Evolutionary conservation across 2,113 vertebrate genomes (phyloP).

Genomic region (Otolemur garnettii): DNA sequence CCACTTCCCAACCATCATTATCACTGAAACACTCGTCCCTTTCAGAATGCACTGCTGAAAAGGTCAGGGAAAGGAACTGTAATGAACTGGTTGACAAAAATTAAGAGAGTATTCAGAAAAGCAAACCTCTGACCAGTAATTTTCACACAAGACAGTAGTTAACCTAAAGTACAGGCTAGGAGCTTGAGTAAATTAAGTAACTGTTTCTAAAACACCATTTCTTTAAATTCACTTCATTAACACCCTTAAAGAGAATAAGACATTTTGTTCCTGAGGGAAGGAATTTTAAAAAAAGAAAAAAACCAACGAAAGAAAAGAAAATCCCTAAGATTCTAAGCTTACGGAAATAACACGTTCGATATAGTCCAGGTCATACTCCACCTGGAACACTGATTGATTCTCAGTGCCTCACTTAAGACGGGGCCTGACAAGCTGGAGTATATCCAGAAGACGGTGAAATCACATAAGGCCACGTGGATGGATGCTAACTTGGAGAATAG

Average conservation of each 20-base stretch:
- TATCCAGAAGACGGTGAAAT: neutral
- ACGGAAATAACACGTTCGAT: neutral
- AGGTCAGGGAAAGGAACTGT: neutral
- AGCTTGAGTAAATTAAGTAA: slow-evolving; percentile 62
- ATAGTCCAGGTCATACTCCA: neutral
- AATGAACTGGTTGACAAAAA: slow-evolving; percentile 3
- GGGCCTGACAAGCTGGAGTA: neutral
- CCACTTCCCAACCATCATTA: neutral
- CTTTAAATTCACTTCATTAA: slow-evolving; percentile 68
- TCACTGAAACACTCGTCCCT: slow-evolving; percentile 28
- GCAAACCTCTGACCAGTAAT: neutral
- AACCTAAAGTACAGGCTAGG: slow-evolving; percentile 29
- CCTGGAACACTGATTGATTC: neutral
- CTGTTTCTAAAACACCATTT: slow-evolving; percentile 67
- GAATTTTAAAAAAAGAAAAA: neutral
- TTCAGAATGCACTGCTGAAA: slow-evolving; percentile 25
- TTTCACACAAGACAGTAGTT: neutral
- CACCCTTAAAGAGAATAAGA: neutral
- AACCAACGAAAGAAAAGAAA: neutral
- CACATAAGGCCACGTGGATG: neutral
- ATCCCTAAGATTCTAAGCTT: neutral
- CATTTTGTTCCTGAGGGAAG: neutral
- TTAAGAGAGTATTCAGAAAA: slow-evolving; percentile 41
- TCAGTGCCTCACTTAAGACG: neutral
- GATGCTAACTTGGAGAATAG: neutral